phyloP scores from a whole-genome alignment of 2,797 vertebrate species.

The Phrynocephalus guinanensis region DNA sequence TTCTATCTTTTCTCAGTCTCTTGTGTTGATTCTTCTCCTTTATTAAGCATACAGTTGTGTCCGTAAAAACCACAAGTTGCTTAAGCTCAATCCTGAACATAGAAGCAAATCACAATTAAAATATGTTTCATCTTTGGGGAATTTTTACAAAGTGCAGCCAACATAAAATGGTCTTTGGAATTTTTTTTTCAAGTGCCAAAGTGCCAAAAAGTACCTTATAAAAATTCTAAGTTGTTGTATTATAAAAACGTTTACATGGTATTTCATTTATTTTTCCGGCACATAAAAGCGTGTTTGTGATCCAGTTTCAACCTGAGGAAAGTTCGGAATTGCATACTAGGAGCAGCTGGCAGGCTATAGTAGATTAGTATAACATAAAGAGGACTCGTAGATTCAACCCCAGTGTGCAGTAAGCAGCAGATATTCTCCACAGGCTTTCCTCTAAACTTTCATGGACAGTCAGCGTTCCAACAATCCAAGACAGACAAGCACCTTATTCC shows the following conservation, averaged over 20 bases:
- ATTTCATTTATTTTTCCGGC: neutral
- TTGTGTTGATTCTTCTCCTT: slow-evolving; percentile 17
- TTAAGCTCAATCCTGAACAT: neutral
- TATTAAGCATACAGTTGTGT: neutral
- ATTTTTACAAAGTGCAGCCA: neutral
- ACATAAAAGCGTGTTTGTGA: neutral
- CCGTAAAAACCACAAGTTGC: neutral
- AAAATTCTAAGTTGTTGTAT: neutral
- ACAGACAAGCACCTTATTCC: neutral
- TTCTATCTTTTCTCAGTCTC: neutral
- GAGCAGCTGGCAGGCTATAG: neutral
- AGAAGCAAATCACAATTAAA: slow-evolving; percentile 20
- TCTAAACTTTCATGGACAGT: neutral
- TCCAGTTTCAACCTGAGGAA: slow-evolving; percentile 11
- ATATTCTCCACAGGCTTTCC: neutral
- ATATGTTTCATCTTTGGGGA: neutral
- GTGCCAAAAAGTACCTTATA: slow-evolving; percentile 16
- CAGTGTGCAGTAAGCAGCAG: neutral
- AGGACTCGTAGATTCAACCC: neutral
- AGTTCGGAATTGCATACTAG: neutral
- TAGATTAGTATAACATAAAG: neutral
- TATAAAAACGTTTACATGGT: slow-evolving; percentile 1
- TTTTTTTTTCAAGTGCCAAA: slow-evolving; percentile 22
- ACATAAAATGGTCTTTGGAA: neutral
- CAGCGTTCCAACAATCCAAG: neutral